Evolutionary conservation across 2,888 invertebrate genomes (phyloP).

Genomic region (Eugnorisma glareosa): DNA sequence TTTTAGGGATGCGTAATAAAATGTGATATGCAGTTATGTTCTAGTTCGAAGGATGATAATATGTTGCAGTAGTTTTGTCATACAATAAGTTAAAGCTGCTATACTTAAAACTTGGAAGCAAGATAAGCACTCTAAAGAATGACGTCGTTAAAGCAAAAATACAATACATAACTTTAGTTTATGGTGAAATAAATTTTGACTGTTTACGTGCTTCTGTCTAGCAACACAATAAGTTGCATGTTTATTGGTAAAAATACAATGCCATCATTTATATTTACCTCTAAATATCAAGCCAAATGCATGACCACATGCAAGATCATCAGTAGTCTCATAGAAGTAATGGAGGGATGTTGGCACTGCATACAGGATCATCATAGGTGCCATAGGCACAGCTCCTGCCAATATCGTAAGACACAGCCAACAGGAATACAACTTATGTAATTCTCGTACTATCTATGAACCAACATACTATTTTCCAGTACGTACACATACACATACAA

Average conservation of each 20-base stretch:
- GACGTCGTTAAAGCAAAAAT: not conserved
- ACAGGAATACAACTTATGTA: conserved; percentile 5
- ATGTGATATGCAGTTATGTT: conserved; percentile 27
- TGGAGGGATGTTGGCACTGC: not conserved
- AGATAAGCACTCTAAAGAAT: not conserved
- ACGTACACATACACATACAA: conserved; percentile 4
- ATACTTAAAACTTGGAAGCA: not conserved
- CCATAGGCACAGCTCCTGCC: not conserved
- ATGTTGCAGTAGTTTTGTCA: conserved; percentile 10
- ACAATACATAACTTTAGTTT: not conserved
- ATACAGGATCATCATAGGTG: not conserved
- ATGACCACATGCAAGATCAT: not conserved
- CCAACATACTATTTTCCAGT: conserved; percentile 29
- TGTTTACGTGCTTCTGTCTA: not conserved
- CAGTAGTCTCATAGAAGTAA: not conserved
- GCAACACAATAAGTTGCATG: not conserved
- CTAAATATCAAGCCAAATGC: not conserved
- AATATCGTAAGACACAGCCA: not conserved
- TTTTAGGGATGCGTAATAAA: conserved; percentile 40
- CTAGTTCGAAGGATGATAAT: not conserved
- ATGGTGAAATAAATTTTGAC: not conserved
- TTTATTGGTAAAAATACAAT: not conserved
- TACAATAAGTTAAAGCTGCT: not conserved
- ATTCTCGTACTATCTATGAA: conserved; percentile 1
- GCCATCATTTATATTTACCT: not conserved